Base-by-base conservation (phyloP, 1,140 invertebrate species). In the Triops cancriformis region DNA sequence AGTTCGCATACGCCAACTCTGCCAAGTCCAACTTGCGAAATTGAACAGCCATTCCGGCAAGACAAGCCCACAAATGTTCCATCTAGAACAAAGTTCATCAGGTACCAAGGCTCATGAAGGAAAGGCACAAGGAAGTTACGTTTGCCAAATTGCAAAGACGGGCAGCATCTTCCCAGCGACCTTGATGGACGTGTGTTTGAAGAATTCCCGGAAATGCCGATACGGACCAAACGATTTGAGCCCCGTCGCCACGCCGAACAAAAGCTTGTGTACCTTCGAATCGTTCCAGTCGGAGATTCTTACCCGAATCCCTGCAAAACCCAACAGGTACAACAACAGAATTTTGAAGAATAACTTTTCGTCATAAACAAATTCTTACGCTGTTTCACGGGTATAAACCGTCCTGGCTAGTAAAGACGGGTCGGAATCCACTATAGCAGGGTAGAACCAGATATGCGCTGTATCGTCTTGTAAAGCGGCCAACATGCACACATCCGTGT, bases 1-100 rank as follows among this genome's bases (percentile, higher is more conserved):
- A 93, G 27, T 94, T 91, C n/a, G 94, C 92, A 86, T 96, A 98
- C 11, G 94, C 93, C 83, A 97, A 91, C 87, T 98, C 95, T 1
- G 95, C 95, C 37, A 94, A 91, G 64, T 90, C 88, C 27, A 97
- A 85, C 81, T 95, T 88, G 82, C 90, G 92, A 73, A 89, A 89
- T 80, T 93, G 90, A 74, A 91, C 91, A 14, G 95, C 91, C 84
- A 97, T 87, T 0, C 93, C 93, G 3, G 95, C 96, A 79, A 98
- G 86, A 81, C 93, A 94, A 1, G 94, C 92, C 96, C 96, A 98
- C 23, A 97, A 84, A 43, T 89, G 90, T 80, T 93, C 91, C 82
- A 95, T 93, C 89, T 89, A 79, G 1, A 82, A 73, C 77, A 78
- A 14, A 26, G 45, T 43, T 23, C 26, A 72, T n/a, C 27, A 18